A percentile compares a stretch with the other conserved stretches of the same genome.
Evolutionary conservation across 2,888 invertebrate genomes (phyloP).

Genomic region (Lomographa bimaculata): DNA sequence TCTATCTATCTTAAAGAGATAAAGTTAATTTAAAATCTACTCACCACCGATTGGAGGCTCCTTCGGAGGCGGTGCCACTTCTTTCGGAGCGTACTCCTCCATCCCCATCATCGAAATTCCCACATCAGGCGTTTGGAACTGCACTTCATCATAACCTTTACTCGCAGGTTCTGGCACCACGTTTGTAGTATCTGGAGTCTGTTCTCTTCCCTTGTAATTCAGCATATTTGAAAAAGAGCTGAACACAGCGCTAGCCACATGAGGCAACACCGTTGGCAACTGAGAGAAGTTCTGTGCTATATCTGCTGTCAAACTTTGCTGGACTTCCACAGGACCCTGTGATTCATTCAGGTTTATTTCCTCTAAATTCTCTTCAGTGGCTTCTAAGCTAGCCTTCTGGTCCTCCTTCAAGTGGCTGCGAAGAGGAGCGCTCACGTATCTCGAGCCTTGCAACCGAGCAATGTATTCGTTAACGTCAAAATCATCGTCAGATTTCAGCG

Average conservation of each 20-base stretch:
- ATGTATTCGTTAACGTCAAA: constrained; percentile 79
- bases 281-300: constrained; percentile 83
- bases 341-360: constrained; percentile 70
- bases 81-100: constrained; percentile 43
- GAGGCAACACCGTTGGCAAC: constrained; percentile 82
- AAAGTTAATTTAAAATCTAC: no score
- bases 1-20: no score
- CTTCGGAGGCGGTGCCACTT: constrained; percentile 63
- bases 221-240: constrained; percentile 84
- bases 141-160: constrained; percentile 43
- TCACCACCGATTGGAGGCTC: constrained; percentile 63
- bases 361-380: constrained; percentile 66
- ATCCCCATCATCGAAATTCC: constrained; percentile 47
- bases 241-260: constrained; percentile 85
- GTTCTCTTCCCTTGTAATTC: constrained; percentile 64
- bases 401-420: constrained; percentile 71
- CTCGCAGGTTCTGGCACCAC: background rate
- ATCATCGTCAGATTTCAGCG: constrained; percentile 62
- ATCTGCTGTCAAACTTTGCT: constrained; percentile 71
- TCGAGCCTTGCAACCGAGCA: constrained; percentile 70
- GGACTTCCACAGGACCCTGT: constrained; percentile 43
- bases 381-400: constrained; percentile 74
- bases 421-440: constrained; percentile 72
- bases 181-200: constrained; percentile 54
- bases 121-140: constrained; percentile 33